These are phyloP conservation scores for Crocuta crocuta DNA, from an alignment of 2,113 vertebrate genomes.

Conservation along the genomic window DNA sequence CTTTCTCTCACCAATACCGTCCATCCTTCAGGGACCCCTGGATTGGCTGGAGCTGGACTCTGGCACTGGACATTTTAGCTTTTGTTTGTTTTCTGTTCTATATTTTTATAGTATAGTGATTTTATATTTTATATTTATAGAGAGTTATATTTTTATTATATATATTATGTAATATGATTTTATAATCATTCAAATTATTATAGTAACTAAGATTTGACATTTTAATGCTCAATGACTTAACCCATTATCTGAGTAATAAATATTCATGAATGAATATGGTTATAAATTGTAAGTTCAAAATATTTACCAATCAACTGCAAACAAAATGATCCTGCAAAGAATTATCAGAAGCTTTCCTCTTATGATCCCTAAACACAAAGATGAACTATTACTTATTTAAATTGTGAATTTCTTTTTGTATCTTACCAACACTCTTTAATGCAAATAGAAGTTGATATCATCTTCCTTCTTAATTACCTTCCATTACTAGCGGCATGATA, in stretches of 20 bases:
- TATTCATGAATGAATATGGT: conserved; percentile 16
- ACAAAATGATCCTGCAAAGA: background rate
- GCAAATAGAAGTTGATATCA: background rate
- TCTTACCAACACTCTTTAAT: background rate
- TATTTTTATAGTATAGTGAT: background rate
- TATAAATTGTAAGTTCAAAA: background rate
- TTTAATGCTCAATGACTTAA: background rate
- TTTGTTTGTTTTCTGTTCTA: background rate
- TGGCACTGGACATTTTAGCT: background rate
- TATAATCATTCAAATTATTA: conserved; percentile 9
- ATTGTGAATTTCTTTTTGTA: background rate
- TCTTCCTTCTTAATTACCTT: background rate
- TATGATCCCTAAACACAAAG: background rate
- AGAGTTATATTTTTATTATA: background rate
- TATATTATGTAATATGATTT: too few species aligned
- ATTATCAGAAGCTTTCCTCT: background rate
- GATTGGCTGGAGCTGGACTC: too few species aligned
- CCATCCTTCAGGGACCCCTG: too few species aligned
- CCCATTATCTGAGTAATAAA: background rate
- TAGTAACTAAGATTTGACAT: background rate
- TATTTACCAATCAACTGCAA: background rate
- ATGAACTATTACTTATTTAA: background rate
- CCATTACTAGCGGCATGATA: background rate
- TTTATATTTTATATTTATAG: background rate
- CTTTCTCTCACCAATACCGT: too few species aligned